Conservation (phyloP, 2,888 invertebrate species). For the Notocelia uddmanniana region DNA sequence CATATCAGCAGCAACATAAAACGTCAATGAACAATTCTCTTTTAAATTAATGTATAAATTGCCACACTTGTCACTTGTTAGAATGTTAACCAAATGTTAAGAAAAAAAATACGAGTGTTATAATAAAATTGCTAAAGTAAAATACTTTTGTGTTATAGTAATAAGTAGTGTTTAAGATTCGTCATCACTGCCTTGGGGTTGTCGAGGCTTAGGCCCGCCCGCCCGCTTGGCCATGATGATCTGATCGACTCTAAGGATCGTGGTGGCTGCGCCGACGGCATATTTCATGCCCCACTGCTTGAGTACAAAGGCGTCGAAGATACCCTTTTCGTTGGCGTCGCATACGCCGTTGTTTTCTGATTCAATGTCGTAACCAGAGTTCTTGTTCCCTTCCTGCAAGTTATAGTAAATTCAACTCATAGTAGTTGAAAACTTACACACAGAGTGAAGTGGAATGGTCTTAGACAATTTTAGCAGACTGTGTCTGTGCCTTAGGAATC, state of each 20-base stretch:
- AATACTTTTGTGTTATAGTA: conserved; percentile 45
- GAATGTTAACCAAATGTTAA: conserved; percentile 46
- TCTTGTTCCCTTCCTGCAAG: conserved; percentile 90
- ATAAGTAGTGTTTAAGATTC: conserved; percentile 83
- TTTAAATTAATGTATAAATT: conserved; percentile 19
- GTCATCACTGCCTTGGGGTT: conserved; percentile 89
- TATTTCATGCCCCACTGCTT: conserved; percentile 98
- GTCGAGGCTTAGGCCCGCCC: conserved; percentile 96
- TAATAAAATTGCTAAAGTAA: conserved; percentile 48
- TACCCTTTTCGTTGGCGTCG: conserved; percentile 91
- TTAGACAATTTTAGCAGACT: no score
- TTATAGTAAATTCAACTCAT: neutral
- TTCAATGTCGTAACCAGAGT: conserved; percentile 95
- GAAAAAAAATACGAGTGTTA: conserved; percentile 40
- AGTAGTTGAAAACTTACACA: no score
- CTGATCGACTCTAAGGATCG: conserved; percentile 97
- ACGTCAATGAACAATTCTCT: neutral
- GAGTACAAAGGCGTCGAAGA: conserved; percentile 93
- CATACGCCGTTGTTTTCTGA: conserved; percentile 89
- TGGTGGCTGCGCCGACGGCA: conserved; percentile 96
- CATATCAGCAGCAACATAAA: conserved; percentile 7
- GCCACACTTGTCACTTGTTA: conserved; percentile 18
- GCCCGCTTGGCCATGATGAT: conserved; percentile 99
- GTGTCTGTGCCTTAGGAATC: no score
- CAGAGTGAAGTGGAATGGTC: no score